A percentile compares a stretch with the other conserved stretches of the same genome.
Conservation (phyloP, 2,797 vertebrate genomes). For the Xenops minutus region DNA sequence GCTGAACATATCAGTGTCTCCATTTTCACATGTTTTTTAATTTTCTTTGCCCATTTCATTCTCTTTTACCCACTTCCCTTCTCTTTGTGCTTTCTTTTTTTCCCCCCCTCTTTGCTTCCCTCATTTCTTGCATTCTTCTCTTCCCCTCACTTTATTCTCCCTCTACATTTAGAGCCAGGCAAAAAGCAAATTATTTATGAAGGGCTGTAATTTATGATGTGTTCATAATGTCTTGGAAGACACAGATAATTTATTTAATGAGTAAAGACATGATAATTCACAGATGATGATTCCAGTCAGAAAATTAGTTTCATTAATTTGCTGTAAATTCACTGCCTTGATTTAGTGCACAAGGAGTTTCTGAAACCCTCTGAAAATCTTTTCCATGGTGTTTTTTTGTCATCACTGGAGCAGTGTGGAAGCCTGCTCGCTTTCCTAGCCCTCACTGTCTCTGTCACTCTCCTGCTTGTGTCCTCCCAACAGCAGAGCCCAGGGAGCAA, state of each 20-base stretch:
- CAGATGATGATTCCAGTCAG: constrained; percentile 75
- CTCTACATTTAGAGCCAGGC: constrained; percentile 51
- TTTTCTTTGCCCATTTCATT: not conserved
- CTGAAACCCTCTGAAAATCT: constrained; percentile 36
- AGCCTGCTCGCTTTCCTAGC: not conserved
- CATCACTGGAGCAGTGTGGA: not conserved
- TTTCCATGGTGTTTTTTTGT: not conserved
- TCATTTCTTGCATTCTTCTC: not conserved
- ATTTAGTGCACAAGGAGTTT: constrained; percentile 62
- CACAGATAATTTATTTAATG: constrained; percentile 81
- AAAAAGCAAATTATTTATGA: constrained; percentile 77
- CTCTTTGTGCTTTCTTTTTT: not conserved
- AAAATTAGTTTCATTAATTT: constrained; percentile 82
- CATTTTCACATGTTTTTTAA: not conserved
- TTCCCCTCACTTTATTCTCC: not conserved
- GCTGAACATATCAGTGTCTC: not conserved
- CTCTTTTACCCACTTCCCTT: not conserved
- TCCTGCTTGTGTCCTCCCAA: not conserved
- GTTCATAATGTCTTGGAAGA: constrained; percentile 77
- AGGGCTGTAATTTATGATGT: constrained; percentile 73
- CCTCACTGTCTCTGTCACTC: not conserved
- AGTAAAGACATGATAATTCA: constrained; percentile 76
- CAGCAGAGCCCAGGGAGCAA: not conserved
- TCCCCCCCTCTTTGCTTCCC: not conserved
- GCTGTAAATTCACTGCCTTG: constrained; percentile 66